phyloP scores from a whole-genome alignment of 2,797 vertebrate species.

The Sebastes iracundus region DNA sequence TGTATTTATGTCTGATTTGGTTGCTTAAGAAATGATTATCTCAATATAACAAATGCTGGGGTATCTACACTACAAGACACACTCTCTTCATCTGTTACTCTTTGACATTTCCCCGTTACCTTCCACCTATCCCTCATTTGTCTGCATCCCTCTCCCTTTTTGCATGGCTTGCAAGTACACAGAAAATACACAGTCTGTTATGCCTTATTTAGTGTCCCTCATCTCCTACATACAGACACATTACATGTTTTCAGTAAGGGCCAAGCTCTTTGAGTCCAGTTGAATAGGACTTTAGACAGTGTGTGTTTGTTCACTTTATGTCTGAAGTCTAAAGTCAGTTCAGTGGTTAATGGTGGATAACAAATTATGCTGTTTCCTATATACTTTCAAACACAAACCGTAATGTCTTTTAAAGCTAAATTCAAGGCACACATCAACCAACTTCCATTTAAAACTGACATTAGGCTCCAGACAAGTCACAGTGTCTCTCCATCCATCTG shows the following conservation, averaged over 20 bases:
- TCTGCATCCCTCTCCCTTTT: constrained; percentile 32
- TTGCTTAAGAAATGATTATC: not conserved
- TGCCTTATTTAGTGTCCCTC: not conserved
- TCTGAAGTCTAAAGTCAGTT: constrained; percentile 45
- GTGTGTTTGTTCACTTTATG: constrained; percentile 4
- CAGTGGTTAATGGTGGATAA: constrained; percentile 13
- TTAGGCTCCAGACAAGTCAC: constrained; percentile 25
- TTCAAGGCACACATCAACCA: not conserved
- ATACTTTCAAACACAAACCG: no score
- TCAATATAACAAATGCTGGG: not conserved
- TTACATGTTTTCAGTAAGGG: not conserved
- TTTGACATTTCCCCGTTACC: constrained; percentile 18
- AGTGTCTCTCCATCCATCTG: constrained; percentile 8
- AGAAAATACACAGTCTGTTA: constrained; percentile 17
- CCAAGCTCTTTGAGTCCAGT: not conserved
- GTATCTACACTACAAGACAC: not conserved
- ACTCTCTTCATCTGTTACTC: constrained; percentile 12
- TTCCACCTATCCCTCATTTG: constrained; percentile 37
- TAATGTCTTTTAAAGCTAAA: not conserved
- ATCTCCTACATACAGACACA: not conserved
- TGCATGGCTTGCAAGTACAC: constrained; percentile 70
- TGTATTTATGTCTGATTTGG: not conserved
- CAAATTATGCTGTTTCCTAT: not conserved
- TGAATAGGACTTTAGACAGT: not conserved
- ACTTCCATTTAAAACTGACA: constrained; percentile 29